A percentile compares a stretch with the other conserved stretches of the same genome.
phyloP scores from a whole-genome alignment of 1,140 invertebrate genomes.

The Drosophila repleta region DNA sequence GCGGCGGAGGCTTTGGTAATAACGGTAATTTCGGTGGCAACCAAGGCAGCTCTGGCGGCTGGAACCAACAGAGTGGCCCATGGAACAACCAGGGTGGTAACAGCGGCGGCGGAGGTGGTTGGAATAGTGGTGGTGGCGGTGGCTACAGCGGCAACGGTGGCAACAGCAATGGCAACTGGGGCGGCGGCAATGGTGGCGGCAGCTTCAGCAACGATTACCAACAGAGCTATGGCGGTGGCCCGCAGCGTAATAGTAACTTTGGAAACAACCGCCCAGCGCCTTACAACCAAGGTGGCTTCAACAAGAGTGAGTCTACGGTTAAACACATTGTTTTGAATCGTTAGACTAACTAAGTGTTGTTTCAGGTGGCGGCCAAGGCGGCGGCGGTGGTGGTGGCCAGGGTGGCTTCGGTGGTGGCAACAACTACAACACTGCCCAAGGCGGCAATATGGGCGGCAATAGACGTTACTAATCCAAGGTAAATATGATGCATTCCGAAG shows the following conservation, averaged over 20 bases:
- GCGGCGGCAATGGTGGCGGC: slow-evolving; percentile 86
- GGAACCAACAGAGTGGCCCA: slow-evolving; percentile 71
- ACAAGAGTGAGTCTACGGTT: slow-evolving; percentile 58
- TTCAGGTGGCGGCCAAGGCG: slow-evolving; percentile 49
- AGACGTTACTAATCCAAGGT: slow-evolving; percentile 80
- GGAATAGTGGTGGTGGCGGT: slow-evolving; percentile 79
- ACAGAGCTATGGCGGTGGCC: slow-evolving; percentile 89
- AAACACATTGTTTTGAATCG: not conserved
- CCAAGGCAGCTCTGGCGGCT: slow-evolving; percentile 59
- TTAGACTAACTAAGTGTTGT: not conserved
- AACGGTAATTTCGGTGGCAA: slow-evolving; percentile 67
- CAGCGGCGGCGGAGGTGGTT: slow-evolving; percentile 72
- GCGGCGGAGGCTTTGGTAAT: slow-evolving; percentile 83
- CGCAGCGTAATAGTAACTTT: slow-evolving; percentile 87
- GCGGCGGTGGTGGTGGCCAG: slow-evolving; percentile 53
- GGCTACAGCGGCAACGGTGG: slow-evolving; percentile 55
- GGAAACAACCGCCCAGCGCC: slow-evolving; percentile 87
- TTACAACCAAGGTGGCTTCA: slow-evolving; percentile 84
- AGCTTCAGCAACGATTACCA: slow-evolving; percentile 91
- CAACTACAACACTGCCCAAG: slow-evolving; percentile 61
- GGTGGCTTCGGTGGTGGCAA: slow-evolving; percentile 56
- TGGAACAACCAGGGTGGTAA: slow-evolving; percentile 72
- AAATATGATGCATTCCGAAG: slow-evolving; percentile 43
- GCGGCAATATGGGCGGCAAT: slow-evolving; percentile 81
- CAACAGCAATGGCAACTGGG: slow-evolving; percentile 52